Percentiles rank a stretch among this genome's conserved stretches.
These are phyloP conservation scores for Lophura nycthemera DNA, from an alignment of 2,113 vertebrate genomes.

Conservation along the genomic window DNA sequence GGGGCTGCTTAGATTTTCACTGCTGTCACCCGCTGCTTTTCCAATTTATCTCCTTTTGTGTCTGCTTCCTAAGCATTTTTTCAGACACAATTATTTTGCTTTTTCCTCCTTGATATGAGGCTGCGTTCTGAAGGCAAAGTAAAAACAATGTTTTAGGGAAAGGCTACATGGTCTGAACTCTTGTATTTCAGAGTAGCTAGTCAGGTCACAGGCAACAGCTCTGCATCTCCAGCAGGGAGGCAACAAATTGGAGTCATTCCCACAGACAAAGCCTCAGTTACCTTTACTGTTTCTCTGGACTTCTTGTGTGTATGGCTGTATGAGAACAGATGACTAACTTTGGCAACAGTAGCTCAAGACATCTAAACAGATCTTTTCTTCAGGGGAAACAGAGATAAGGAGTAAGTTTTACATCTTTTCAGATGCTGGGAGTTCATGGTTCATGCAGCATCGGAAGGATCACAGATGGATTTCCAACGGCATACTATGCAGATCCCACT, in stretches of 20 bases:
- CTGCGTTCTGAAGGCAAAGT: neutral
- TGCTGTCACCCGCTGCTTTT: neutral
- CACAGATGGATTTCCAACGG: neutral
- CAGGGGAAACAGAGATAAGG: too few species aligned
- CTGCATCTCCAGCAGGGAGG: neutral
- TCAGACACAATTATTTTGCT: neutral
- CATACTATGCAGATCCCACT: neutral
- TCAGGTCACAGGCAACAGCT: neutral
- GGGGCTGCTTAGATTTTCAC: neutral
- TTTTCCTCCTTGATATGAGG: neutral
- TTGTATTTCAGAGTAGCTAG: neutral
- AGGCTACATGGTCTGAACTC: neutral
- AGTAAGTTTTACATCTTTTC: neutral
- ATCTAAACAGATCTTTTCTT: neutral
- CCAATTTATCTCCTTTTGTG: neutral
- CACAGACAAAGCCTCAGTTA: neutral
- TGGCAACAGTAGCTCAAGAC: neutral
- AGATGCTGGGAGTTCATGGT: neutral
- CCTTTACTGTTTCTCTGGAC: neutral
- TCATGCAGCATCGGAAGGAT: accelerated
- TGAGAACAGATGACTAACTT: neutral
- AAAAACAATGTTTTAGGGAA: neutral
- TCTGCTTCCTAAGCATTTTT: neutral
- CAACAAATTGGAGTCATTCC: neutral
- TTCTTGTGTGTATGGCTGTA: neutral